These are phyloP conservation scores for Bubo bubo DNA, from an alignment of 2,113 vertebrate genomes.

Conservation along the genomic window DNA sequence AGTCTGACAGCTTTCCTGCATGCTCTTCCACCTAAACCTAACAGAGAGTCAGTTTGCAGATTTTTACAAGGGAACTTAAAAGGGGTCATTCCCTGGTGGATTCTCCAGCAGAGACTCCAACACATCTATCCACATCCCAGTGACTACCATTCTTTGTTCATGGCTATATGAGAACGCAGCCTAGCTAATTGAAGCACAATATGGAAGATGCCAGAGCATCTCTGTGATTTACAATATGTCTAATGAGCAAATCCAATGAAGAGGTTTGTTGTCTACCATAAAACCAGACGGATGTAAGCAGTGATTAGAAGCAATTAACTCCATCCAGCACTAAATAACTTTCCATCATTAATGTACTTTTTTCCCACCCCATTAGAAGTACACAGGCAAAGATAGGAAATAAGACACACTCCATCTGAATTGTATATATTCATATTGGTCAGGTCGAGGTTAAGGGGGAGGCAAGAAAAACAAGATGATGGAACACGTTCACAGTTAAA, in stretches of 20 bases:
- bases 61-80: neutral
- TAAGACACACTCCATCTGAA: slow-evolving; percentile 75
- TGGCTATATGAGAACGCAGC: slow-evolving; percentile 30
- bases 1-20: neutral
- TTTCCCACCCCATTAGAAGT: slow-evolving; percentile 86
- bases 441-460: neutral
- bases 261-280: slow-evolving; percentile 91
- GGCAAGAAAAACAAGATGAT: neutral
- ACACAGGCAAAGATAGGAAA: slow-evolving; percentile 67
- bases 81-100: neutral
- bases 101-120: neutral
- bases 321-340: slow-evolving; percentile 90
- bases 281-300: slow-evolving; percentile 91
- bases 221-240: slow-evolving; percentile 82
- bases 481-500: slow-evolving; percentile 53
- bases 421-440: slow-evolving; percentile 78
- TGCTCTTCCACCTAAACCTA: neutral
- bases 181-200: slow-evolving; percentile 76
- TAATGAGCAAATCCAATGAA: slow-evolving; percentile 88
- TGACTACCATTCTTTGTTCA: neutral
- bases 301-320: slow-evolving; percentile 96
- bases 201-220: slow-evolving; percentile 74
- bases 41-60: neutral
- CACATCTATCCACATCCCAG: neutral
- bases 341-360: slow-evolving; percentile 85